A percentile compares a stretch with the other conserved stretches of the same genome.
Evolutionary conservation across 2,888 invertebrate genomes (phyloP).

Genomic region (Camptogramma bilineatum): DNA sequence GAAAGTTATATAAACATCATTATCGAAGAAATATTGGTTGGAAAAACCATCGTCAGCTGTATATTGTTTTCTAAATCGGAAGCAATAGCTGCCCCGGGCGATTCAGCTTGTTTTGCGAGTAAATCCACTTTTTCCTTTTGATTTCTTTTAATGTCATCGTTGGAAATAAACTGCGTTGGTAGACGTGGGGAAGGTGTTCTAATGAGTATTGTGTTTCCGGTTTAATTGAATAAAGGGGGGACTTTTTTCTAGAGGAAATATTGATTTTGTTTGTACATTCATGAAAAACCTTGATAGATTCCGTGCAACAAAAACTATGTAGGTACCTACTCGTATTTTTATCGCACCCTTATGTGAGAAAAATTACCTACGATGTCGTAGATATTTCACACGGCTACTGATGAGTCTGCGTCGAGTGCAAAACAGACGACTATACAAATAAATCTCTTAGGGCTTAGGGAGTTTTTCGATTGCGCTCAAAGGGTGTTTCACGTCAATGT

Average conservation of each 20-base stretch:
- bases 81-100: constrained; percentile 72
- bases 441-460: constrained; percentile 41
- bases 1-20: constrained; percentile 68
- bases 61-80: constrained; percentile 79
- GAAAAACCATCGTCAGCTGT: constrained; percentile 71
- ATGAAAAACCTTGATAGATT: too few relatives aligned
- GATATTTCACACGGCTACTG: too few relatives aligned
- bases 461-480: constrained; percentile 56
- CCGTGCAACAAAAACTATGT: too few relatives aligned
- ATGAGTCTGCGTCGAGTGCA: constrained; percentile 47
- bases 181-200: constrained; percentile 21
- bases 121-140: constrained; percentile 63
- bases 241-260: constrained; percentile 1
- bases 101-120: constrained; percentile 72
- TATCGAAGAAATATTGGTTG: constrained; percentile 70
- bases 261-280: neutral
- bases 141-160: constrained; percentile 56
- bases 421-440: constrained; percentile 42
- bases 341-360: too few relatives aligned
- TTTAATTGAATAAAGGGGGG: constrained; percentile 17
- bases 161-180: constrained; percentile 26
- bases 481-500: constrained; percentile 47
- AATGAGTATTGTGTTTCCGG: constrained; percentile 32
- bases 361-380: too few relatives aligned
- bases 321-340: too few relatives aligned